Conservation (phyloP, 1,140 invertebrate species). For the Drosophila hydei region DNA sequence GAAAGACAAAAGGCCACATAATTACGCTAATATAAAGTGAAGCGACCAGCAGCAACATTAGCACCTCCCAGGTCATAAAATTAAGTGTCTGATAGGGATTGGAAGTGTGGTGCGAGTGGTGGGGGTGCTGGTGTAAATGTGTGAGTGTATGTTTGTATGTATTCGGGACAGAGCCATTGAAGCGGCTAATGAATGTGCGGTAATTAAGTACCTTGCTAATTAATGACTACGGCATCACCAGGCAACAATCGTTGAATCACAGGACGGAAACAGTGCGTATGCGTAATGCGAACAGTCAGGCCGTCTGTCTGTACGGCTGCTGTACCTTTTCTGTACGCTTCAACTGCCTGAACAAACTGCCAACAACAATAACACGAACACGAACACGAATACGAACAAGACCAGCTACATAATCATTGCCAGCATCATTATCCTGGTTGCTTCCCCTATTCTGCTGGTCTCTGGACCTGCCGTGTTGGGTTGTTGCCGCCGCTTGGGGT, state of each 20-base stretch:
- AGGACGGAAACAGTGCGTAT: constrained; percentile 68
- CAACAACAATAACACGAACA: constrained; percentile 40
- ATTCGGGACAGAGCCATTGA: constrained; percentile 64
- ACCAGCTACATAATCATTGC: constrained; percentile 62
- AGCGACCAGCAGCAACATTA: constrained; percentile 54
- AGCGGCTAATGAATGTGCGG: constrained; percentile 83
- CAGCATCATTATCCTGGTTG: constrained; percentile 57
- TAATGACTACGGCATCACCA: constrained; percentile 79
- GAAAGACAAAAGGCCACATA: constrained; percentile 73
- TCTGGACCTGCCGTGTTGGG: too few relatives aligned
- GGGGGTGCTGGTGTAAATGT: not conserved
- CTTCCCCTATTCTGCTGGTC: constrained; percentile 30
- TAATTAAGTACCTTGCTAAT: constrained; percentile 84
- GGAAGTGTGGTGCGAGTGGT: not conserved
- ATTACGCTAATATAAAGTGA: constrained; percentile 70
- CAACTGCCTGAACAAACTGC: constrained; percentile 46
- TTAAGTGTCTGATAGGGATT: constrained; percentile 25
- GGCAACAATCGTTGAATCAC: constrained; percentile 62
- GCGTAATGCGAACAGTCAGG: constrained; percentile 45
- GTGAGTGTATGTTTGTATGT: constrained; percentile 23
- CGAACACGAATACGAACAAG: constrained; percentile 14
- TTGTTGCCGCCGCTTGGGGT: constrained; percentile 53
- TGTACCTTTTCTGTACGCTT: constrained; percentile 50
- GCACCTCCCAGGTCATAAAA: constrained; percentile 67
- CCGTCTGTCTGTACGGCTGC: not conserved